Base-by-base conservation (phyloP, 2,888 invertebrate species). In the Yponomeuta plumbellus region DNA sequence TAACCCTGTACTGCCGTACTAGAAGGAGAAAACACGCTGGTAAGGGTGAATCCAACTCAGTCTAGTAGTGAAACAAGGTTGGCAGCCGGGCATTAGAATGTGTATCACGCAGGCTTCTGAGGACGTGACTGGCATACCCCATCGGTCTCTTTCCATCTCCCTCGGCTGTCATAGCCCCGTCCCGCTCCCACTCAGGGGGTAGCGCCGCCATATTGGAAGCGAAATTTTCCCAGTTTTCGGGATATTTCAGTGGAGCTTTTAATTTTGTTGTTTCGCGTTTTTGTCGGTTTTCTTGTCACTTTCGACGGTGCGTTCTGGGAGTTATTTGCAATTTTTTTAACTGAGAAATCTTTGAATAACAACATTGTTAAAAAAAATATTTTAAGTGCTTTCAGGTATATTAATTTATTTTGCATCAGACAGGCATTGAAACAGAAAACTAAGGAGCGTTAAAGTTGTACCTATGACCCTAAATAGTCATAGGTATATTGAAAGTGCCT, bases 121-220 rank as follows among this genome's bases (percentile, higher is more conserved):
- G 75, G 79, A 91, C 92, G 92, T 92, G 92, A 92, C 91, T 80
- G 80, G 91, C 91, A 92, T 92, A 81, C 83, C 86, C 84, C 83
- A 86, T 83, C 85, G 44, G 84, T 86, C 88, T 87, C 83, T 86
- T 87, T 86, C 86, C 86, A 52, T 52, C 44, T 87, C 88, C 79
- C 63, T 70, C 85, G 70, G 73, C 70, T 78, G 80, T 17, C 13
- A 52, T 52, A 17, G 44, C 17, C 70, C 83, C 77, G 75, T 81
- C 83, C 78, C 87, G 73, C 82, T 86, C 85, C 74, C 83, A 81
- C 84, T 83, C 81, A 82, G 88, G 87, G 87, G 87, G 87, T 80
- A 77, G 72, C 73, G 76, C 86, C 83, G 87, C 89, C 89, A 89
- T 90, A 86, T 89, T 88, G 88, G 81, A 83, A 78, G 78, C 74